Base-by-base conservation (phyloP, 2,113 vertebrate species). In the Pholis gunnellus region DNA sequence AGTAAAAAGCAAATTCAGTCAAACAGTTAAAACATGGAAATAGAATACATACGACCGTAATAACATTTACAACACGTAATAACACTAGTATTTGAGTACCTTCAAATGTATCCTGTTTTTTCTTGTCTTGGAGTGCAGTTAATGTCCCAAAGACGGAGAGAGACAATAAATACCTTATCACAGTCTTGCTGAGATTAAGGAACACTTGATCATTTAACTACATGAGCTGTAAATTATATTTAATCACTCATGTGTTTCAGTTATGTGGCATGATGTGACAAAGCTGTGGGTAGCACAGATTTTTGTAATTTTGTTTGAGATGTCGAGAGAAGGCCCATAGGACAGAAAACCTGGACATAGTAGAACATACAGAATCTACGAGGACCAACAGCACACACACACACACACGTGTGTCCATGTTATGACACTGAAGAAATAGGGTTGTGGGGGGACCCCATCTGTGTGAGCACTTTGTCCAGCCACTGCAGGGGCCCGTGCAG, bases 391-490 rank as follows among this genome's bases (percentile, higher is more conserved):
- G 34, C 34, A 34, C 34, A 42, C 40, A 22, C 42, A 11, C 69
- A 48, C 40, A 22, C 50, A 11, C 73, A n/a, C 48, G 2, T 29
- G 86, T 86, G 82, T 87, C 72, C 75, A 61, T 83, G 88, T 96
- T 99, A 99, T 6, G 98, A 99, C 86, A 99, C 98, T 2, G 98
- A 99, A 34, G 98, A 99, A 84, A 99, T 99, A 0, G 98, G 97
- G 83, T 98, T 99, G 92, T 99, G 98, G 4, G 98, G 98, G 2
- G 98, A 99, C 63, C 98, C 98, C 98, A 99, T 99, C 90, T 99
- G 98, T 27, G 98, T 99, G 79, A 99, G 95, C 78, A 99, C 98
- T 92, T 99, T 99, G 94, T 99, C 98, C 94, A 99, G 87, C 98
- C 98, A 99, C 92, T 99, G 98, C 88, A 99, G 95, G 0, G 98